These are phyloP conservation scores for Edolisoma coerulescens DNA, from an alignment of 2,113 vertebrate genomes.

Conservation along the genomic window DNA sequence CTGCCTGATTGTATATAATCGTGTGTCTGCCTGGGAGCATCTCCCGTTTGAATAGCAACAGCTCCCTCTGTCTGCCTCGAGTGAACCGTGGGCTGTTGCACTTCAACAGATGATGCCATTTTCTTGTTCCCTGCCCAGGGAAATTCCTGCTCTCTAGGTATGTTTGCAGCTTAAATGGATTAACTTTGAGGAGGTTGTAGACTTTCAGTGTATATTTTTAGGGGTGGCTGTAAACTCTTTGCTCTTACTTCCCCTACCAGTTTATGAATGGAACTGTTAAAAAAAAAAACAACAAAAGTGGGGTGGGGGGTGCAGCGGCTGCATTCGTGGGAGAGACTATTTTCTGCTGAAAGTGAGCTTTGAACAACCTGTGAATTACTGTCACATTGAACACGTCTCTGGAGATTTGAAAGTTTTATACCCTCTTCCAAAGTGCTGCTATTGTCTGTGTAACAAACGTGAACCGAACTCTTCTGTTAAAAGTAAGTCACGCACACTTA, in stretches of 20 bases:
- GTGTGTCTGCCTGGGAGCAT: background rate
- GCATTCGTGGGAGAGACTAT: background rate
- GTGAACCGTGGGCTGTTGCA: background rate
- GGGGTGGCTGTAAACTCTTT: background rate
- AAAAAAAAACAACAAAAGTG: rapidly evolving
- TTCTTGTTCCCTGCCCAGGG: background rate
- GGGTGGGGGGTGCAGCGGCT: rapidly evolving
- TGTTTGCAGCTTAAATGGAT: background rate
- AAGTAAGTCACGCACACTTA: background rate
- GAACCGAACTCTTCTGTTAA: conserved; percentile 8
- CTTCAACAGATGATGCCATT: background rate
- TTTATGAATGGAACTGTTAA: background rate
- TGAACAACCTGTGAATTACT: background rate
- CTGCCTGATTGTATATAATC: background rate
- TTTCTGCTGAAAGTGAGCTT: conserved; percentile 1
- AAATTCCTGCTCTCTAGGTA: background rate
- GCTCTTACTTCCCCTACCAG: background rate
- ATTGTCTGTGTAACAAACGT: conserved; percentile 15
- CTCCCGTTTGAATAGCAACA: background rate
- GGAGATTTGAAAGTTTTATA: background rate
- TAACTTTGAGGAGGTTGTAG: background rate
- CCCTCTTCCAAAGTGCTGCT: background rate
- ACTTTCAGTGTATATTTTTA: background rate
- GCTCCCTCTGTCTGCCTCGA: conserved; percentile 29
- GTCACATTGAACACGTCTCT: background rate